A percentile compares a stretch with the other conserved stretches of the same genome.
Evolutionary conservation across 1,140 invertebrate species (phyloP).

Genomic region (Brachionus rotundiformis): DNA sequence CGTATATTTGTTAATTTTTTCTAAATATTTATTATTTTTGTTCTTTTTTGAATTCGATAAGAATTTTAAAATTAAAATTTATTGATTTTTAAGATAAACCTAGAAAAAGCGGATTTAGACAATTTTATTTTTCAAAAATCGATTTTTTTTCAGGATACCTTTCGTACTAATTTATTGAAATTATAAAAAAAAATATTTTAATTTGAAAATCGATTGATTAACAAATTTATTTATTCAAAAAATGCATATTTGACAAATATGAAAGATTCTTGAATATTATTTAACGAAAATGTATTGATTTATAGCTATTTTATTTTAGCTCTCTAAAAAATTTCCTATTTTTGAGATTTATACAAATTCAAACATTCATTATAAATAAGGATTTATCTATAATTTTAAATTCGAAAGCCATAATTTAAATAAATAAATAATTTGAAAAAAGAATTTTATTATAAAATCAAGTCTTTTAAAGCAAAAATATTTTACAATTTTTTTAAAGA

Average conservation of each 20-base stretch:
- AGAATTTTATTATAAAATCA: too few relatives aligned
- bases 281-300: too few relatives aligned
- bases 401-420: too few relatives aligned
- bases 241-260: not conserved
- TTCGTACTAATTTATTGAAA: not conserved
- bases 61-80: not conserved
- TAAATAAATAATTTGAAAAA: too few relatives aligned
- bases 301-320: too few relatives aligned
- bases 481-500: too few relatives aligned
- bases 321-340: too few relatives aligned
- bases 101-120: not conserved
- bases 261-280: too few relatives aligned
- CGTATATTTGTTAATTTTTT: not conserved
- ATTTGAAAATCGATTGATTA: not conserved
- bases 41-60: not conserved
- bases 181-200: not conserved
- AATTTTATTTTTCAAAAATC: constrained; percentile 13
- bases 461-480: too few relatives aligned
- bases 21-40: not conserved
- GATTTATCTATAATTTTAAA: too few relatives aligned
- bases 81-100: constrained; percentile 8
- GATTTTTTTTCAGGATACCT: not conserved
- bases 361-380: too few relatives aligned
- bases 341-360: too few relatives aligned
- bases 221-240: not conserved